Base-by-base conservation (phyloP, 2,113 vertebrate species). In the Sceloporus tristichus region DNA sequence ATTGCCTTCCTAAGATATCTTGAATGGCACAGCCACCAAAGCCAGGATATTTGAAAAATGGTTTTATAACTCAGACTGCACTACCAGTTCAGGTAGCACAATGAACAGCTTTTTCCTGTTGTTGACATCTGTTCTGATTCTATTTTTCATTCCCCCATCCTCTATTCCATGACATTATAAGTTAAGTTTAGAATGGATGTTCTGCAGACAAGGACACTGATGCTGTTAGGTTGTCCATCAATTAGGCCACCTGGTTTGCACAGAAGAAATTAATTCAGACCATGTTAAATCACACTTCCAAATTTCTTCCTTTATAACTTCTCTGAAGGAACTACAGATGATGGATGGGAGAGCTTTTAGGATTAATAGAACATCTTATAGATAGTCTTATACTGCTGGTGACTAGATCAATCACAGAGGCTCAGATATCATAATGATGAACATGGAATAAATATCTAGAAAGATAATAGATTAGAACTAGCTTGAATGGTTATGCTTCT, bases 221-320 rank as follows among this genome's bases (percentile, higher is more conserved):
- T 89, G 85, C 85, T 84, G 79, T 88, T 92, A 89, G 62, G 77
- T 19, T 90, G 84, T 70, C 56, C 54, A 91, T 85, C 91, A 94
- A 92, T 94, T 92, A 92, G 73, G 65, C 88, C 86, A 92, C 93
- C 87, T 93, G 87, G 85, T 83, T 34, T 89, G 56, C 86, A 68
- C 65, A 92, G n/a, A 38, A n/a, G 88, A 90, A 92, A 76, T 87
- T 86, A 93, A 92, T 92, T 89, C 76, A 84, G 87, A 89, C 54
- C 21, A 53, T 82, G 78, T 91, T 92, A 93, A 92, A 91, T 92
- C n/a, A 71, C 48, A 74, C 87, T 92, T 88, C 71, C 82, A 68
- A 87, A 92, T 93, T 92, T 90, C 65, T 90, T 93, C 90, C 76
- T 93, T 85, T 76, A 83, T 91, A 92, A 86, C 74, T 84, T 54